Percentiles rank a stretch among this genome's conserved stretches.
Evolutionary conservation across 1,140 invertebrate species (phyloP).

Genomic region (Eciton burchellii): DNA sequence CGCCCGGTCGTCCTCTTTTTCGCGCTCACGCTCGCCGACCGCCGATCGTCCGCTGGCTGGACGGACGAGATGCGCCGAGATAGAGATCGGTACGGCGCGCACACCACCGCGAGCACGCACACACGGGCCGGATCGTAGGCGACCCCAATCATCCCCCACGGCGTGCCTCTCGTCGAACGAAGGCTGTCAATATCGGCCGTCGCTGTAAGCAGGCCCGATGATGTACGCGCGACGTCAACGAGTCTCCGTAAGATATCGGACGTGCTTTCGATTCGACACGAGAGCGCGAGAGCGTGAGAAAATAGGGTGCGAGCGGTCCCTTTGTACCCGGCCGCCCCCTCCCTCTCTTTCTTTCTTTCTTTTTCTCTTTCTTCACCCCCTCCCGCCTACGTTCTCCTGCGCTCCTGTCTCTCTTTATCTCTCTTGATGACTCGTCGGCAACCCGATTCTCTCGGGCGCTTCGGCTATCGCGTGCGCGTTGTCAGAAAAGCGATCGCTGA

Average conservation of each 20-base stretch:
- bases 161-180: slow-evolving; percentile 75
- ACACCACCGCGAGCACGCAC: slow-evolving; percentile 41
- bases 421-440: slow-evolving; percentile 13
- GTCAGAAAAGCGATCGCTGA: slow-evolving; percentile 21
- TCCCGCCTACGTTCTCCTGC: no score
- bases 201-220: slow-evolving; percentile 73
- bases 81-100: slow-evolving; percentile 44
- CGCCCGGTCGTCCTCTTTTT: slow-evolving; percentile 47
- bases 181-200: slow-evolving; percentile 77
- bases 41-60: slow-evolving; percentile 63
- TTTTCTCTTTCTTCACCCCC: not conserved
- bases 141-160: slow-evolving; percentile 80
- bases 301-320: slow-evolving; percentile 76
- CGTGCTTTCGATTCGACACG: slow-evolving; percentile 73
- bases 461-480: no score
- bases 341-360: slow-evolving; percentile 55
- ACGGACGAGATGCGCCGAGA: slow-evolving; percentile 64
- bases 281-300: slow-evolving; percentile 73
- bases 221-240: slow-evolving; percentile 74
- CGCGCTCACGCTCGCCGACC: slow-evolving; percentile 44
- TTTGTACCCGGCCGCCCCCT: slow-evolving; percentile 65
- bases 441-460: slow-evolving; percentile 55
- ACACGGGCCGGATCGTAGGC: slow-evolving; percentile 66
- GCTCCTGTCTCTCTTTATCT: slow-evolving; percentile 29
- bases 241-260: slow-evolving; percentile 75